Conservation (phyloP, 92 coral and sea anemone genomes). For the Zoanthus sansibaricus region DNA sequence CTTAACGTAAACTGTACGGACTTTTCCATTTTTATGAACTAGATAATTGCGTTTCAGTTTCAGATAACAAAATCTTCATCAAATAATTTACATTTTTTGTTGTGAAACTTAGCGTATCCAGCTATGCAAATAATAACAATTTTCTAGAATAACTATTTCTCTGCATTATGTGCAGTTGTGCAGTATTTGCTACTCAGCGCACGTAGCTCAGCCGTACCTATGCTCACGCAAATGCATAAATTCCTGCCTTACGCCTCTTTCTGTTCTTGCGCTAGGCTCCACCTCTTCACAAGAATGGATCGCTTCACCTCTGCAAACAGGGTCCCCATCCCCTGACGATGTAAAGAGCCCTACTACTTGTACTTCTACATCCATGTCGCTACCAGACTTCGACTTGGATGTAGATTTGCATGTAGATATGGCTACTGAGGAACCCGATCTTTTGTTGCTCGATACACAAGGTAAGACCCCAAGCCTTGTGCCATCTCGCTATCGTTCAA, state of each 20-base stretch:
- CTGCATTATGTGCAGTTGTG: constrained; percentile 15
- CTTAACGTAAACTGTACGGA: neutral
- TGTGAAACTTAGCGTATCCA: neutral
- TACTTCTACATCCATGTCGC: constrained; percentile 97
- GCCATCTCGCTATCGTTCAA: neutral
- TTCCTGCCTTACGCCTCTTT: constrained; percentile 22
- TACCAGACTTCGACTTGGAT: constrained; percentile 85
- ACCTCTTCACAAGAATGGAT: constrained; percentile 69
- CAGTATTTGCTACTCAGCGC: neutral
- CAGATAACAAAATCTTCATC: neutral
- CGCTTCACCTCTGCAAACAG: constrained; percentile 88
- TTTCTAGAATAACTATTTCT: neutral
- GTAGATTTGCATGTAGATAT: constrained; percentile 93
- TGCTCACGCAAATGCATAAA: constrained; percentile 23
- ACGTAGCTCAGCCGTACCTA: constrained; percentile 5
- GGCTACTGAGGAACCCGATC: constrained; percentile 81
- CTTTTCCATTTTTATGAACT: neutral
- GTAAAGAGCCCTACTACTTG: constrained; percentile 97
- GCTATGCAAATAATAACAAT: neutral
- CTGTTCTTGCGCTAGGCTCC: constrained; percentile 75
- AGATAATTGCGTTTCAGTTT: neutral
- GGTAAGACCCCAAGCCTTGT: constrained; percentile 88
- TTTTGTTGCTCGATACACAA: constrained; percentile 83
- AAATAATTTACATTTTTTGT: neutral
- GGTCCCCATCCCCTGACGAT: constrained; percentile 95